Base-by-base conservation (phyloP, 2,888 invertebrate genomes). In the Cephalotes varians region DNA sequence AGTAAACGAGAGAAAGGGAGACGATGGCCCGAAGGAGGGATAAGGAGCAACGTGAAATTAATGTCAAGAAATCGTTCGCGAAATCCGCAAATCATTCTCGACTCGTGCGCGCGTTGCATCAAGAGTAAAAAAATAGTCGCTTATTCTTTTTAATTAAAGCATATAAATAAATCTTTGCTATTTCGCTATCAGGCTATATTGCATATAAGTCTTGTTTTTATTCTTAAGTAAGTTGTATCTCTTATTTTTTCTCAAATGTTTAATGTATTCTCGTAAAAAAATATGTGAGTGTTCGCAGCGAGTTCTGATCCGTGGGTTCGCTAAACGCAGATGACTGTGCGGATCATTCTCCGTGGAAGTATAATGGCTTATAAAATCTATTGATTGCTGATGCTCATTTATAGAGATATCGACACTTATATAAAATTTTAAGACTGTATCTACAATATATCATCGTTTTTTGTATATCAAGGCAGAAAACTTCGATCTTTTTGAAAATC, bases 41-140 rank as follows among this genome's bases (percentile, higher is more conserved):
- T 25, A 73, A 58, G 58, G 5, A 54, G 69, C 76, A 74, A 69
- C 54, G 69, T 54, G 67, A 84, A 88, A 88, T 89, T 86, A 88
- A 86, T 84, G 81, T 73, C 40, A 40, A 51, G 62, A 44, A 54
- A 60, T 47, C 21, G 49, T 37, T 67, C 10, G 25, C 12, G 12
- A 82, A 72, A 76, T 76, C 34, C n/a, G 60, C 67, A 18, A 69
- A 64, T 28, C 18, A 56, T 65, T 74, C 37, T 37, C 28, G 34
- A 37, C 0, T 47, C 54, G 21, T 25, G 18, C 15, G 3, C 2
- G 18, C 10, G 15, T 31, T 21, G 3, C 6, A 10, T 21, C 10
- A 25, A 72, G 9, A 2, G 7, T 37, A 56, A 31, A 49, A 40
- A 37, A 54, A 28, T 76, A 25, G 58, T 76, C 21, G 47, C 34